Conservation (phyloP, 2,113 vertebrate genomes). For the Geococcyx californianus region DNA sequence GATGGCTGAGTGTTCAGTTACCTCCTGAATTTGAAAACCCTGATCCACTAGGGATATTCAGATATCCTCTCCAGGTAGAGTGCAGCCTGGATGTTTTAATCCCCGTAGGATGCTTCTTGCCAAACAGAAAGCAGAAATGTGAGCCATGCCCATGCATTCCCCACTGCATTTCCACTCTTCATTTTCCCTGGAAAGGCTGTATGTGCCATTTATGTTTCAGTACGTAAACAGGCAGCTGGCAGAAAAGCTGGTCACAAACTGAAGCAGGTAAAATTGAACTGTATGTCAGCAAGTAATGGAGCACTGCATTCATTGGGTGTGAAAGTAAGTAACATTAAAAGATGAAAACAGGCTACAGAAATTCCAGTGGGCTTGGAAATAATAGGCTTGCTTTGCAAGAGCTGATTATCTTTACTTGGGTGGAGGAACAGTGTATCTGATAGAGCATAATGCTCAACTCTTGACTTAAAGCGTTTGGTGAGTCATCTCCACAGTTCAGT, state of each 20-base stretch:
- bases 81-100: fast-evolving
- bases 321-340: neutral
- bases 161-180: neutral
- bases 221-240: neutral
- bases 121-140: neutral
- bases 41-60: neutral
- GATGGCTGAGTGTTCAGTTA: neutral
- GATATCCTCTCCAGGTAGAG: neutral
- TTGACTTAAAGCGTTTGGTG: neutral
- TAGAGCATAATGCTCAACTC: neutral
- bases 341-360: neutral
- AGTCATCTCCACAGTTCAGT: neutral
- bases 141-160: neutral
- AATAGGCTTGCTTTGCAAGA: neutral
- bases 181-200: neutral
- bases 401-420: neutral
- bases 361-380: neutral
- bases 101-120: neutral
- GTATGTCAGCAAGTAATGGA: neutral
- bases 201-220: neutral
- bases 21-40: neutral
- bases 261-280: neutral
- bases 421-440: neutral
- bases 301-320: neutral
- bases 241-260: neutral